Evolutionary conservation across 2,888 invertebrate genomes (phyloP), one percentile per base, ranked within the genome.

Genomic region (Tenthredo mesomela): DNA sequence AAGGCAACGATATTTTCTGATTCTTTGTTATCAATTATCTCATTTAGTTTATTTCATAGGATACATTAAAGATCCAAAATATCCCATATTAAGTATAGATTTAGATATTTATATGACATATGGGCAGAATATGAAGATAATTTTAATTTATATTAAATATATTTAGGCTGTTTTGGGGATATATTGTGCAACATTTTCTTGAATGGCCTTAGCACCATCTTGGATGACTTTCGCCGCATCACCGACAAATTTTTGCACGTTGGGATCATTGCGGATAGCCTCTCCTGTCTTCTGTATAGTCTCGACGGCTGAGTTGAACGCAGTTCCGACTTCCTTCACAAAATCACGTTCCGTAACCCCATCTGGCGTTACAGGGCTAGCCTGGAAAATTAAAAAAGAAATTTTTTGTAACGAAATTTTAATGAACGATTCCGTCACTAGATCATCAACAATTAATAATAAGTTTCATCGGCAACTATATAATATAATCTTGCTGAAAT

Each of bases 121-220:
- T 70, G 37, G 29, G 29, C 7, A 47, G 15, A 25, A 25, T 70
- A 84, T n/a, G 12, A 15, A 84, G 10, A 50, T 58, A 84, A 58
- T 33, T 58, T 58, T 29, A 6, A 12, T 75, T 12, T n/a, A 47
- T 29, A 15, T 58, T 77, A 37, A 21, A 40, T 21, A 77, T 18
- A 83, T 43, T 50, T 58, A 86, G 73, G 3, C 18, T 84, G 80
- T 85, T 47, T 78, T 67, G 29, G 47, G 90, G 1, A 90, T 73
- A 2, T 90, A 86, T 71, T 91, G 89, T 15, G 88, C 86, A 0
- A 88, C 87, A 82, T 89, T 87, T 29, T 88, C 86, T 25, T 85
- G 86, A 18, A 91, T 84, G 21, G 86, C 86, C 9, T 89, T 87
- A 4, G 88, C 88, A 47, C 89, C 86, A 9, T 88, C 87, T 5